Base-by-base conservation (phyloP, 2,888 invertebrate genomes). In the Antitype chi region DNA sequence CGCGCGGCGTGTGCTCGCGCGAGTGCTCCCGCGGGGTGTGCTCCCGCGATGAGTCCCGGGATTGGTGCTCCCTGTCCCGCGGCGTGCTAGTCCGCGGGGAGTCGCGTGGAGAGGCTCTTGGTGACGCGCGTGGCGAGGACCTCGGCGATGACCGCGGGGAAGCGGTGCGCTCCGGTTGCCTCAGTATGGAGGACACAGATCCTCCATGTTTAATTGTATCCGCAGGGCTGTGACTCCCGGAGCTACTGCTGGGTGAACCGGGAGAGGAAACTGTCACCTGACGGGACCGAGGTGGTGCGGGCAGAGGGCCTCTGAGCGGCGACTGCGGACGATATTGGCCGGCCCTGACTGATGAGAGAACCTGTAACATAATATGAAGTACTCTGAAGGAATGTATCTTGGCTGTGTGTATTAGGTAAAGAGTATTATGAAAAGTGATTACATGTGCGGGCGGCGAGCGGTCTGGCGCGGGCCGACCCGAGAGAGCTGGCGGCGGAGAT, bases 201-300 rank as follows among this genome's bases (percentile, higher is more conserved):
- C 96, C 96, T 83, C 95, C 96, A 94, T 98, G 97, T 93, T 98
- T 98, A 93, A 98, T 97, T 85, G 98, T 98, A 91, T 98, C 98
- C 89, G 98, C 98, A 89, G 98, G 98, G 91, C 98, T 98, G 93
- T 98, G 98, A 89, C 98, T 98, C 93, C 98, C 98, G 92, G 98
- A 98, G 97, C 98, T 98, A 97, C 97, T 98, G 97, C 98, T 98
- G 97, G 98, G 98, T 94, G 98, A 98, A 97, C 98, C 98, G 97
- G 98, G 98, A 92, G 98, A 98, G 92, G 98, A 95, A 63, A 95
- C 94, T 87, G 95, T 95, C 95, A 94, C 96, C 92, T 94, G 96
- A 87, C 95, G 95, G 93, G 96, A 93, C 93, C 95, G 95, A 92
- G 96, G 94, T 82, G 95, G 95, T 91, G 95, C 97, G 96, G 96